phyloP scores from a whole-genome alignment of 2,113 vertebrate genomes.

The Myotis lucifugus region DNA sequence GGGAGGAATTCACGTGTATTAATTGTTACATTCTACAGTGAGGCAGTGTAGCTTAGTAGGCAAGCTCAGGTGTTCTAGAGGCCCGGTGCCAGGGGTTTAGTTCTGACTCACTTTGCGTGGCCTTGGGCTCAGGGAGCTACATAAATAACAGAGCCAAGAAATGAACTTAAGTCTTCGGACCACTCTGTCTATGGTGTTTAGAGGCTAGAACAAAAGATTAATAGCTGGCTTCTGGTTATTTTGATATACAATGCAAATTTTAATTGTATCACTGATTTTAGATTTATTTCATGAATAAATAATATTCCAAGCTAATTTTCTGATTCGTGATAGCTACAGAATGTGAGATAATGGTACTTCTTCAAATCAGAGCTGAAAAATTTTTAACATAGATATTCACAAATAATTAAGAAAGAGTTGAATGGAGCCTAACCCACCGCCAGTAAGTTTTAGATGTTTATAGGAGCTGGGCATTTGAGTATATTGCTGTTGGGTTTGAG shows the following conservation, averaged over 20 bases:
- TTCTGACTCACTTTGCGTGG: neutral
- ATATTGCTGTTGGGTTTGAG: neutral
- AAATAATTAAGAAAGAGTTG: neutral
- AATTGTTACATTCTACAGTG: neutral
- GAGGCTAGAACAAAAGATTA: constrained; percentile 5
- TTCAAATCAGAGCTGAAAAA: neutral
- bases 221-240: neutral
- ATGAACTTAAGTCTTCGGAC: neutral
- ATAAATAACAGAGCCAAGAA: neutral
- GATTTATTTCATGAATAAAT: constrained; percentile 11
- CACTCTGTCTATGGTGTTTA: neutral
- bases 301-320: neutral
- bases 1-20: neutral
- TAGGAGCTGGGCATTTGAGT: neutral
- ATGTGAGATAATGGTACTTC: neutral
- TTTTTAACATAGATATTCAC: neutral
- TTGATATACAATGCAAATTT: neutral
- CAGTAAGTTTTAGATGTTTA: neutral
- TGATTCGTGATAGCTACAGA: neutral
- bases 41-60: neutral
- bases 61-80: neutral
- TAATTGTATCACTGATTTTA: neutral
- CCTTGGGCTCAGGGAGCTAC: neutral
- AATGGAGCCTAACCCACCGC: neutral
- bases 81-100: neutral